Evolutionary conservation across 2,113 vertebrate species (phyloP), one percentile per base, ranked within the genome.

Genomic region (Nycticebus coucang): DNA sequence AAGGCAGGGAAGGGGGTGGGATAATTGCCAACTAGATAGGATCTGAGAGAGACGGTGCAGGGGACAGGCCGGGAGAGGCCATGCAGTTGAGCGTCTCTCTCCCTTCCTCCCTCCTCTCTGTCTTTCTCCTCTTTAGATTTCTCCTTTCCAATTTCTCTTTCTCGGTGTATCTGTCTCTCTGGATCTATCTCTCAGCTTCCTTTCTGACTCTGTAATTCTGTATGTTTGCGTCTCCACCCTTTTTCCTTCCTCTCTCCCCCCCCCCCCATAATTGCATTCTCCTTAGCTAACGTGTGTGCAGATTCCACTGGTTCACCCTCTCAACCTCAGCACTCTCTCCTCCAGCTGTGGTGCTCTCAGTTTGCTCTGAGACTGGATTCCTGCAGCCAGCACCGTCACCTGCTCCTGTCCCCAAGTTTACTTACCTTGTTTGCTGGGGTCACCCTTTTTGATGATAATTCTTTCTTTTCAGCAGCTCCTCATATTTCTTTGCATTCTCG

Each of bases 391-490:
- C 33, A 83, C 87, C 87, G 94, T 87, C 92, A 72, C 92, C 89
- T 33, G 60, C 72, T 77, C 41, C 45, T 9, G 12, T 68, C 60
- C 64, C 45, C 72, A 87, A 69, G 66, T 84, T 75, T 66, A 66
- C 53, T 45, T 30, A 5, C 45, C 2, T 80, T 50, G 19, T 89
- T 75, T 33, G 18, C 30, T 2, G 33, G 26, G 86, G 71, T 88
- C 64, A 78, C 87, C 89, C 75, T 94, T 90, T 95, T 62, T 37
- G 26, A 35, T 45, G 90, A 35, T n/a, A 9, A 72, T 37, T 13
- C 92, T 72, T 87, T 79, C 69, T 94, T 93, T 81, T 92, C 45
- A 7, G 96, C 91, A 50, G 24, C 59, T 79, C 18, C 78, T 87
- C 69, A 22, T 91, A 10, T 96, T 95, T 91, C 88, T 84, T 91